Evolutionary conservation across 2,113 vertebrate genomes (phyloP), one percentile per base, ranked within the genome.

Genomic region (Meles meles): DNA sequence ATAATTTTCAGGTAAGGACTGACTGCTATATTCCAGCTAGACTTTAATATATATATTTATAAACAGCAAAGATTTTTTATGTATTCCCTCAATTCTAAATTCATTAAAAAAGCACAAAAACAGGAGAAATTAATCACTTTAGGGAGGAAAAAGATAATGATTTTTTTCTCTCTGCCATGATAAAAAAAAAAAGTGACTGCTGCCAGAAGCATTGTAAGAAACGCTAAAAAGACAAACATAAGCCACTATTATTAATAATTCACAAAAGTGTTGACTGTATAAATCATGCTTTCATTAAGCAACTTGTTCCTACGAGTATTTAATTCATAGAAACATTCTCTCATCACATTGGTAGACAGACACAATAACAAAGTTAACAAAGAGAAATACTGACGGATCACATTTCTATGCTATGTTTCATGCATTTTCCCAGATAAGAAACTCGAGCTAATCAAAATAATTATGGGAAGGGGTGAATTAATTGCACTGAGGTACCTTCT

Each of bases 401-500:
- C 13, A 88, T 29, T 81, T 88, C 88, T 61, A n/a, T 44, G 80
- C 17, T 84, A 59, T 20, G 42, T 76, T 87, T 95, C 44, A 86
- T 21, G 34, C 5, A 81, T 76, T 87, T 72, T 96, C 52, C 42
- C n/a, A 85, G 55, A 52, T 49, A 84, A 94, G 55, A 39, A 93
- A 69, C 67, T 42, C 59, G 18, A 87, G 29, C 34, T 93, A 69
- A 63, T 87, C 52, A 88, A 92, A 93, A 55, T 65, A 89, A 61
- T 21, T 72, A 71, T 31, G 81, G 14, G 49, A 81, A 92, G 21
- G 27, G 9, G 13, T 74, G 39, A 72, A 72, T 65, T 90, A 83
- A 82, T 5, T 77, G 10, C 14, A 90, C 17, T 63, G 52, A 97
- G 87, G 93, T 99, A 99, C 99, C 99, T 99, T 99, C 86, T 96